Conservation (phyloP, 2,113 vertebrate species). For the Castor canadensis region DNA sequence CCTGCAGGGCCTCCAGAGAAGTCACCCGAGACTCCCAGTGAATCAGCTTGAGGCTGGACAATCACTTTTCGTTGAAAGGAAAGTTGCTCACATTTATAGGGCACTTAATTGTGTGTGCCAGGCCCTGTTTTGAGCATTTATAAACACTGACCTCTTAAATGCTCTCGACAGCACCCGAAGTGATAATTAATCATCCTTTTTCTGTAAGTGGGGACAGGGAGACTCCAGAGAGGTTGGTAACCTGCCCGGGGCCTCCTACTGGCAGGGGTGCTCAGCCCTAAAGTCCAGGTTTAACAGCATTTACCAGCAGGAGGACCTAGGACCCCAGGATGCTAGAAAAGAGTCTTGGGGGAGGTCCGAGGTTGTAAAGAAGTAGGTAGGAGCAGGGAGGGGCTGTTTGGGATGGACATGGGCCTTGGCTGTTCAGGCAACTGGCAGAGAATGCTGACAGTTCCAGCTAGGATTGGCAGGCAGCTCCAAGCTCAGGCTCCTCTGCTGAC, state of each 20-base stretch:
- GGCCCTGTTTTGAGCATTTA: slow-evolving; percentile 2
- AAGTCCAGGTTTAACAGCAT: not conserved
- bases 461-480: not conserved
- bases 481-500: not conserved
- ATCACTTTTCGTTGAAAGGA: slow-evolving; percentile 1
- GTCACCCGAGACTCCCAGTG: not conserved
- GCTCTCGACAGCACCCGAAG: not conserved
- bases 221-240: not conserved
- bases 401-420: not conserved
- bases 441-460: not conserved
- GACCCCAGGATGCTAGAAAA: not conserved
- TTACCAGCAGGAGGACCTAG: not conserved
- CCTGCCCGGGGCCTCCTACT: not conserved
- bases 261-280: not conserved
- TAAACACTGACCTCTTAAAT: not conserved
- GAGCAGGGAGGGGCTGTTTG: not conserved
- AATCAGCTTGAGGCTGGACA: not conserved
- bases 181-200: slow-evolving; percentile 22
- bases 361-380: not conserved
- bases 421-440: not conserved
- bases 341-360: not conserved
- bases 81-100: slow-evolving; percentile 6
- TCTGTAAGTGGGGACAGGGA: not conserved
- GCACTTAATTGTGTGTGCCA: not conserved
- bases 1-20: not conserved